These are phyloP conservation scores for Agonopterix subpropinquella DNA, from an alignment of 2,888 invertebrate species.

Conservation along the genomic window DNA sequence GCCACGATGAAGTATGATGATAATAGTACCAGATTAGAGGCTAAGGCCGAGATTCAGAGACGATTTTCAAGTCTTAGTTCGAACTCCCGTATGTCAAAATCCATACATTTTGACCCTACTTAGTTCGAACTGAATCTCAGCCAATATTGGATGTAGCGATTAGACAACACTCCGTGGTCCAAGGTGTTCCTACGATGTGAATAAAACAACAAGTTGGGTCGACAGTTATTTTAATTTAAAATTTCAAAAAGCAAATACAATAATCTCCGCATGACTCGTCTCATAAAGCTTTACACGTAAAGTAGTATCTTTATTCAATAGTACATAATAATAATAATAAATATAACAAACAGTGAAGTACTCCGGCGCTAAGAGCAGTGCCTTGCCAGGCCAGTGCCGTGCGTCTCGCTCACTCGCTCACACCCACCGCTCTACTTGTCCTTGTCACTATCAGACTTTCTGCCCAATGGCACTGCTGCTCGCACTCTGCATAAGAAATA, in stretches of 20 bases:
- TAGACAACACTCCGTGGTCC: too few species aligned
- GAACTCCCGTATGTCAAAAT: too few species aligned
- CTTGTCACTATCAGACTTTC: slow-evolving; percentile 89
- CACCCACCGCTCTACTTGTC: slow-evolving; percentile 80
- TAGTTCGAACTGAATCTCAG: too few species aligned
- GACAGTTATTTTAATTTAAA: slow-evolving; percentile 74
- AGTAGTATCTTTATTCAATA: slow-evolving; percentile 61
- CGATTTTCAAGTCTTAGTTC: too few species aligned
- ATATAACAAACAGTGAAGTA: slow-evolving; percentile 69
- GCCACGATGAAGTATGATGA: too few species aligned
- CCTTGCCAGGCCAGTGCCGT: slow-evolving; percentile 62
- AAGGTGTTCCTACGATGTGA: slow-evolving; percentile 4
- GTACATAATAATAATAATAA: slow-evolving; percentile 65
- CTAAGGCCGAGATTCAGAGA: too few species aligned
- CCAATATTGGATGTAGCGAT: too few species aligned
- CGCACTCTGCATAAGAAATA: slow-evolving; percentile 79
- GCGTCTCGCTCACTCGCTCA: slow-evolving; percentile 11
- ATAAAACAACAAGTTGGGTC: slow-evolving; percentile 43
- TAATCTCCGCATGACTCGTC: slow-evolving; percentile 72
- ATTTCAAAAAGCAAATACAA: slow-evolving; percentile 76
- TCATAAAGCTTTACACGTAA: slow-evolving; percentile 75
- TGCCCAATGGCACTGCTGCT: slow-evolving; percentile 91
- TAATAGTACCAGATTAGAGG: too few species aligned
- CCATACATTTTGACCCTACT: too few species aligned
- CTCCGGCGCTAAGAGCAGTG: slow-evolving; percentile 38